Evolutionary conservation across 2,888 invertebrate species (phyloP).

Genomic region (Trachelus iudaicus): DNA sequence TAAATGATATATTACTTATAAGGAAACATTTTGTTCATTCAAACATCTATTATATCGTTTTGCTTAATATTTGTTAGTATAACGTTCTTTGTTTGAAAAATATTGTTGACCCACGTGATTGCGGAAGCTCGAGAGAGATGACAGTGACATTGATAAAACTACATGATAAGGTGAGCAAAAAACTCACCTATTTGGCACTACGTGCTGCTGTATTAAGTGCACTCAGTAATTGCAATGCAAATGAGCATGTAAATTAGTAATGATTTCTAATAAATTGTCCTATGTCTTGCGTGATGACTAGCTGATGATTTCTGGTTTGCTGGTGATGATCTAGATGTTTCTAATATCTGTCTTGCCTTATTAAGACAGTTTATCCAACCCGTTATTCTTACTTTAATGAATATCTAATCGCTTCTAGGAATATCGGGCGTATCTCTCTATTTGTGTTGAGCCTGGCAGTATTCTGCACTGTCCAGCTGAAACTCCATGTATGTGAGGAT

Average conservation of each 20-base stretch:
- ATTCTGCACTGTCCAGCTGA: constrained; percentile 98
- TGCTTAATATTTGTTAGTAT: too few species aligned
- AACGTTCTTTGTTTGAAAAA: too few species aligned
- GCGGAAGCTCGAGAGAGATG: background rate
- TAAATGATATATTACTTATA: background rate
- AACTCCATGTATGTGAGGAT: constrained; percentile 97
- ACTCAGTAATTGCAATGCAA: constrained; percentile 54
- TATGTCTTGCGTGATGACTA: constrained; percentile 58
- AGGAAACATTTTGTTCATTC: background rate
- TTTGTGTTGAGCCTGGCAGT: constrained; percentile 99
- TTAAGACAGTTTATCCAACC: background rate
- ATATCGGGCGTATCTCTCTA: constrained; percentile 69
- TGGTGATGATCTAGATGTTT: constrained; percentile 43
- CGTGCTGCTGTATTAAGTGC: constrained; percentile 51
- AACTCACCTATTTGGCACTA: constrained; percentile 59
- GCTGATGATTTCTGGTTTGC: constrained; percentile 51
- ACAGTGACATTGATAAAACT: background rate
- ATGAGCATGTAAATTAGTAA: constrained; percentile 51
- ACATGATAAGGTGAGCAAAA: background rate
- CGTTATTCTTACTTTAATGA: constrained; percentile 20
- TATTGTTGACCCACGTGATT: background rate
- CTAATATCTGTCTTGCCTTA: constrained; percentile 10
- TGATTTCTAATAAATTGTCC: constrained; percentile 56
- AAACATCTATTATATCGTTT: background rate
- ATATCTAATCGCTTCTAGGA: constrained; percentile 38